Evolutionary conservation across 2,888 invertebrate genomes (phyloP).

Genomic region (Schizotus pectinicornis): DNA sequence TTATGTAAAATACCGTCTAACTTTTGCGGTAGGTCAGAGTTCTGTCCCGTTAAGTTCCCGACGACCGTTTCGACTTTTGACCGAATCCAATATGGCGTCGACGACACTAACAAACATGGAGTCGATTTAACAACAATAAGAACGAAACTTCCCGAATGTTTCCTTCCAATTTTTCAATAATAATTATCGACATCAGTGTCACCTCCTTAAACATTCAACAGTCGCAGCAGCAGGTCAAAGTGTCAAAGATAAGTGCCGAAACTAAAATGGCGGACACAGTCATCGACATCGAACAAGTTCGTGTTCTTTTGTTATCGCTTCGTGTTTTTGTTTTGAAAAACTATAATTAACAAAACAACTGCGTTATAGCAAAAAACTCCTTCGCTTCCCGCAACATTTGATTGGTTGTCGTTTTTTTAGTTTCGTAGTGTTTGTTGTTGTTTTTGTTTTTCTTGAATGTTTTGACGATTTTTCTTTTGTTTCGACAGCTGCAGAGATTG

Average conservation of each 20-base stretch:
- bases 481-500: constrained; percentile 68
- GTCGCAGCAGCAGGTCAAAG: background rate
- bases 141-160: background rate
- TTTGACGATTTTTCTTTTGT: constrained; percentile 13
- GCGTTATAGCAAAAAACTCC: too few species aligned
- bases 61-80: too few species aligned
- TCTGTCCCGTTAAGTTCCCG: too few species aligned
- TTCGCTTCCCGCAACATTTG: too few species aligned
- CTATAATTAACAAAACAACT: too few species aligned
- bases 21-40: too few species aligned
- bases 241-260: background rate
- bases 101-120: too few species aligned
- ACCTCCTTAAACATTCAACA: background rate
- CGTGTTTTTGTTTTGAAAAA: too few species aligned
- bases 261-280: background rate
- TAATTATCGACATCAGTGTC: background rate
- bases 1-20: too few species aligned
- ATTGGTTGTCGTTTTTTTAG: constrained; percentile 1
- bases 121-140: background rate
- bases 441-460: constrained; percentile 1
- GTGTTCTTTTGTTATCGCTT: background rate
- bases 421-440: background rate
- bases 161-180: background rate
- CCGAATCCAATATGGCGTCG: background rate
- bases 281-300: background rate